Base-by-base conservation (phyloP, 23 tunicate genomes). In the Botrylloides violaceus region DNA sequence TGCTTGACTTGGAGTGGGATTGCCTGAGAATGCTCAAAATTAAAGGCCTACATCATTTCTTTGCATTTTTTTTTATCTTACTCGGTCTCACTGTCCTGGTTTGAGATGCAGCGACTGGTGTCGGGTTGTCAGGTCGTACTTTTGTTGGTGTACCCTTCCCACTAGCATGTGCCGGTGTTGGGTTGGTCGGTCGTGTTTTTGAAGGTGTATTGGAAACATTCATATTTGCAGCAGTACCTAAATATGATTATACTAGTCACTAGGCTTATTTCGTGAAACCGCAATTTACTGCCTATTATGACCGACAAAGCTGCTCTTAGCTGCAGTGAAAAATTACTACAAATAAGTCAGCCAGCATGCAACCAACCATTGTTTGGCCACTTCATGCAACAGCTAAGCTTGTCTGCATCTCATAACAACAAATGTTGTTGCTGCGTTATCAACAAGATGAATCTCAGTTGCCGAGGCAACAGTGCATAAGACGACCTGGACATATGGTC, bases 51-150 rank as follows among this genome's bases (percentile, higher is more conserved):
- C 7, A 6, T n/a, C 65, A 26, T 23, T 23, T 23, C 7, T 23
- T 15, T 15, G 19, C 56, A 48, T 19, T 15, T 48, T 15, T 48
- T 20, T 6, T 20, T 19, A 6, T 28, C 74, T 76, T 71, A 87
- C 95, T 87, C 53, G 95, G 95, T 70, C 95, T 70, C 9, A 62
- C 66, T 25, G 77, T 73, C 35, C 86, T 61, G 25, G 56, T 78
- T 34, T 79, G 94, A 22, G 82, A 66, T 7, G 77, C 86, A 18
- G 86, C 79, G 64, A 87, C 29, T 2, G 95, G 95, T 21, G 95
- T 87, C 34, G 95, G 95, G 39, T 87, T 87, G 3, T 87, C 95
- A 26, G 95, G 95, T 53, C 95, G 59, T 12, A 87, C 86, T 76
- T 80, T 80, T 32, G 95, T 87, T 20, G 95, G 95, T 7, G 95